Conservation (phyloP, 2,888 invertebrate species). For the Campoplex capitator region DNA sequence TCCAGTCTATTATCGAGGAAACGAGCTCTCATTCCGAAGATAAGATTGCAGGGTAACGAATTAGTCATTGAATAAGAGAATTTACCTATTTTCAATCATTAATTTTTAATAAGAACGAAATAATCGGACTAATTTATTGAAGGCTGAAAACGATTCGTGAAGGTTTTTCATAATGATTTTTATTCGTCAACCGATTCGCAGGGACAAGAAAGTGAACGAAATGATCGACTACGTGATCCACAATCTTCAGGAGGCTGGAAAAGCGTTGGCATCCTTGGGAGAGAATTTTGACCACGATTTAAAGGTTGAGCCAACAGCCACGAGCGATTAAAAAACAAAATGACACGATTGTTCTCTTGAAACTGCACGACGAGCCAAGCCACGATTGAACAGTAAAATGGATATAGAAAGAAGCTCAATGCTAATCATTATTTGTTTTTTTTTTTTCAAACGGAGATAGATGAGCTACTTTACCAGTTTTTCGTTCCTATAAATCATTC, state of each 20-base stretch:
- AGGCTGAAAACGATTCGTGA: not conserved
- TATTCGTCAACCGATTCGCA: slow-evolving; percentile 52
- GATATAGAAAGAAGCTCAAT: slow-evolving; percentile 56
- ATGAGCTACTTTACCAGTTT: slow-evolving; percentile 29
- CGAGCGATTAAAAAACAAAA: slow-evolving; percentile 71
- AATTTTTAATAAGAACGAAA: not conserved
- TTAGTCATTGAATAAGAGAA: not conserved
- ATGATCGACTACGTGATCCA: slow-evolving; percentile 79
- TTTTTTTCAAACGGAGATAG: slow-evolving; percentile 38
- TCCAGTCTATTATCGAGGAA: slow-evolving; percentile 29
- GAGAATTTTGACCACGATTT: slow-evolving; percentile 81
- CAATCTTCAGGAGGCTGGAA: slow-evolving; percentile 80
- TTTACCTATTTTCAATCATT: too few relatives aligned
- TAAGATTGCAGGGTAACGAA: slow-evolving; percentile 49
- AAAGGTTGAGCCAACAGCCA: slow-evolving; percentile 78
- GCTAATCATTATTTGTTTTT: slow-evolving; percentile 11
- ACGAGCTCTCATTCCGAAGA: slow-evolving; percentile 19
- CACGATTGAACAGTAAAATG: slow-evolving; percentile 64
- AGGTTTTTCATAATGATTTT: not conserved
- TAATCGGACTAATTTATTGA: not conserved
- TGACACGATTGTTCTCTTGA: slow-evolving; percentile 56
- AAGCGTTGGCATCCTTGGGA: slow-evolving; percentile 77
- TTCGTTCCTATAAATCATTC: not conserved
- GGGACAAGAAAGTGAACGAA: slow-evolving; percentile 80
- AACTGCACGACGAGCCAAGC: slow-evolving; percentile 56